phyloP scores from a whole-genome alignment of 2,113 vertebrate species.

The Scolopax mira region DNA sequence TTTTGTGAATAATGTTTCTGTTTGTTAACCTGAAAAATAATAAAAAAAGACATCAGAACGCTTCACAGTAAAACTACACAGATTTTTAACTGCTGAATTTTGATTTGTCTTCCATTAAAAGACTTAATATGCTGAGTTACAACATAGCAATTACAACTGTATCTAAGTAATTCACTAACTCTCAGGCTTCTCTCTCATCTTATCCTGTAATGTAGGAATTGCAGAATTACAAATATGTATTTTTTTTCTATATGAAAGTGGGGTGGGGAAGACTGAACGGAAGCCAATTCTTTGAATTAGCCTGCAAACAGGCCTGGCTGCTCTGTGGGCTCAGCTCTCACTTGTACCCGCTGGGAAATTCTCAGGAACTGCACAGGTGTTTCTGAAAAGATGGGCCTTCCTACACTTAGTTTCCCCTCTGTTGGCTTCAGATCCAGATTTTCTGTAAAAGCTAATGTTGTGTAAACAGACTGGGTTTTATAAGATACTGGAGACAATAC shows the following conservation, averaged over 20 bases:
- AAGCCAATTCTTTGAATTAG: background rate
- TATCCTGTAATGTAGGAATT: background rate
- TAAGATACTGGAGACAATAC: background rate
- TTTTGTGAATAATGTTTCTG: constrained; percentile 81
- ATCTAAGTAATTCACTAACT: background rate
- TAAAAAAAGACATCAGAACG: background rate
- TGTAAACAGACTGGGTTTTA: background rate
- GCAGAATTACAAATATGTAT: background rate
- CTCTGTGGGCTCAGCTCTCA: background rate
- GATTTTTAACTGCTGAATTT: background rate
- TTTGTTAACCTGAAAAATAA: constrained; percentile 79
- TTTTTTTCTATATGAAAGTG: background rate
- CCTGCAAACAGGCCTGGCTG: background rate
- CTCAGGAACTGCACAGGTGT: background rate
- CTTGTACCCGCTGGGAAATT: background rate
- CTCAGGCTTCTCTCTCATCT: background rate
- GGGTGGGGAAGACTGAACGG: background rate
- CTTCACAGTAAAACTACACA: background rate
- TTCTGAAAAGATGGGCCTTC: background rate
- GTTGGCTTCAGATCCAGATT: background rate
- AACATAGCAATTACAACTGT: background rate
- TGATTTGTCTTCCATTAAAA: background rate
- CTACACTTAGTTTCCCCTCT: background rate
- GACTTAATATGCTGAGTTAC: background rate
- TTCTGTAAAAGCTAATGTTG: background rate